These are phyloP conservation scores for Phyto melanocephala DNA, from an alignment of 2,888 invertebrate species.

Conservation along the genomic window DNA sequence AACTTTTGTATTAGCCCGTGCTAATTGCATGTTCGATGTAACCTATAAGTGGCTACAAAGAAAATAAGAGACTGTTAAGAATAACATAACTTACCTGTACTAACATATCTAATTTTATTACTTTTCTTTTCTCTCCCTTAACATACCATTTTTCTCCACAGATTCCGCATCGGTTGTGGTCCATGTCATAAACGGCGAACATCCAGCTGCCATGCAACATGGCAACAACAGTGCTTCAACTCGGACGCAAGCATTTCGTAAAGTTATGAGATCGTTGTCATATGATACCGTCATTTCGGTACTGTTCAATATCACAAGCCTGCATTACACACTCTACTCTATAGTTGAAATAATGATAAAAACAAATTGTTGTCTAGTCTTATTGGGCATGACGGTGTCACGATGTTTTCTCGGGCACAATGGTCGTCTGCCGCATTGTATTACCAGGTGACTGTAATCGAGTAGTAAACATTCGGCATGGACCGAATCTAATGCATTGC, in stretches of 20 bases:
- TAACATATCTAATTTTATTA: no score
- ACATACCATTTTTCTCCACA: slow-evolving; percentile 72
- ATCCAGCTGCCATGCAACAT: slow-evolving; percentile 84
- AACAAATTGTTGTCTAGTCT: slow-evolving; percentile 58
- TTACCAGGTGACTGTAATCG: slow-evolving; percentile 61
- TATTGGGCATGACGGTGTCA: slow-evolving; percentile 53
- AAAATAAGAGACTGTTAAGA: no score
- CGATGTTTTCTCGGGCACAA: slow-evolving; percentile 47
- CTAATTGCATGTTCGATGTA: no score
- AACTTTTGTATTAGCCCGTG: no score
- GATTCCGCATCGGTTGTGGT: slow-evolving; percentile 90
- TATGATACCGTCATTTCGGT: slow-evolving; percentile 55
- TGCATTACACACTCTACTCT: slow-evolving; percentile 48
- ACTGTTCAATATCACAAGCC: slow-evolving; percentile 58
- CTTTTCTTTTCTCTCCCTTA: no score
- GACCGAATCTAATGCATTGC: slow-evolving; percentile 53
- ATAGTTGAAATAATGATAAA: slow-evolving; percentile 51
- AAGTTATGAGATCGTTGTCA: slow-evolving; percentile 66
- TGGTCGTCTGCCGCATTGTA: slow-evolving; percentile 24
- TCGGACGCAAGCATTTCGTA: slow-evolving; percentile 69
- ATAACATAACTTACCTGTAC: no score
- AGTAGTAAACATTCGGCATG: slow-evolving; percentile 41
- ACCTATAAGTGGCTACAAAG: no score
- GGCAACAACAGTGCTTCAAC: slow-evolving; percentile 78
- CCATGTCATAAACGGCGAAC: slow-evolving; percentile 88